A percentile compares a stretch with the other conserved stretches of the same genome.
Conservation (phyloP, 2,113 vertebrate species). For the Monarcha castaneiventris region DNA sequence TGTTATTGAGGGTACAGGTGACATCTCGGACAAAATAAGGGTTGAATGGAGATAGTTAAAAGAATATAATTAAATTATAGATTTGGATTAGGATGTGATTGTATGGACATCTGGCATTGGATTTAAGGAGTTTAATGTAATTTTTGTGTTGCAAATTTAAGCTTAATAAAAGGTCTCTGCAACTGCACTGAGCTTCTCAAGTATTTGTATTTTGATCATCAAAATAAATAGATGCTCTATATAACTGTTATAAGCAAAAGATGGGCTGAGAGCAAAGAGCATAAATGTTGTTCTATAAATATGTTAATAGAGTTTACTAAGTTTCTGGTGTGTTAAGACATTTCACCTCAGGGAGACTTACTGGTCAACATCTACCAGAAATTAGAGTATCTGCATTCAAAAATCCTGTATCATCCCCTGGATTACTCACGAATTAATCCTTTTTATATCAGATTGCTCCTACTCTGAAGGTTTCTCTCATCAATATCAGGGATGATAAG, state of each 20-base stretch:
- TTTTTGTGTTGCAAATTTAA: not conserved
- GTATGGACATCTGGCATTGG: not conserved
- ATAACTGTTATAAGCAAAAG: not conserved
- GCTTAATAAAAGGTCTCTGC: not conserved
- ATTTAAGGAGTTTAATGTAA: not conserved
- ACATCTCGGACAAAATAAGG: not conserved
- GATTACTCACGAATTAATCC: not conserved
- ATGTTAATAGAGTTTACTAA: not conserved
- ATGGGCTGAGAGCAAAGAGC: not conserved
- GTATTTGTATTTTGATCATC: not conserved
- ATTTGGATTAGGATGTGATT: not conserved
- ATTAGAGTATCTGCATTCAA: not conserved
- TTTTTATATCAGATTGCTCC: not conserved
- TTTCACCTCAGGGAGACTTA: not conserved
- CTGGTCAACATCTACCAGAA: not conserved
- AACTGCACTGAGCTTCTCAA: not conserved
- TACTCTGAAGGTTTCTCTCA: not conserved
- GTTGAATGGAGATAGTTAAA: not conserved
- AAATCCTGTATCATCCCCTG: not conserved
- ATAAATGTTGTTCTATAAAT: not conserved
- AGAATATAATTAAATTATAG: not conserved
- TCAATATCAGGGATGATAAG: not conserved
- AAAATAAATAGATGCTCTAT: not conserved
- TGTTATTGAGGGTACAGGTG: not conserved
- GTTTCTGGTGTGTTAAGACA: not conserved